A percentile compares a stretch with the other conserved stretches of the same genome.
phyloP scores from a whole-genome alignment of 2,113 vertebrate species.

The Burhinus oedicnemus region DNA sequence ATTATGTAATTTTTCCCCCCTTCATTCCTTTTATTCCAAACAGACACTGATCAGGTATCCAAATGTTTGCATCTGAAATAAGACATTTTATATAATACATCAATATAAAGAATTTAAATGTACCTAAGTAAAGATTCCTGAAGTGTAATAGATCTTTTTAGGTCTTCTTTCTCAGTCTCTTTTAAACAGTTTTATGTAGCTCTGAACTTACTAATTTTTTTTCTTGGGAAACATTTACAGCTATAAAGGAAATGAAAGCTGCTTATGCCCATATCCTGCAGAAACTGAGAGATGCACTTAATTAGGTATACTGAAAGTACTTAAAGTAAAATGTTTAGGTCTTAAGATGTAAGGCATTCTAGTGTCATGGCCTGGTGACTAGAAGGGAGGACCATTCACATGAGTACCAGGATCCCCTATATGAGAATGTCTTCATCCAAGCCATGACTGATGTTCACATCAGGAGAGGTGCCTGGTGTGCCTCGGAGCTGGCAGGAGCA shows the following conservation, averaged over 20 bases:
- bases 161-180: not conserved
- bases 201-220: not conserved
- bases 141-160: not conserved
- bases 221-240: not conserved
- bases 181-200: not conserved
- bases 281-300: not conserved
- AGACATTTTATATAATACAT: rapidly evolving
- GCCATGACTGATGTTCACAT: rapidly evolving
- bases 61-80: not conserved
- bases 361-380: rapidly evolving
- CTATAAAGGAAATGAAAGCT: not conserved
- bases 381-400: rapidly evolving
- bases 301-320: not conserved
- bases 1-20: not conserved
- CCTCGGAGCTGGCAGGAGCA: not conserved
- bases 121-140: not conserved
- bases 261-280: not conserved
- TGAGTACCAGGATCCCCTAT: rapidly evolving
- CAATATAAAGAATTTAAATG: not conserved
- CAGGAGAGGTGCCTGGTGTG: rapidly evolving
- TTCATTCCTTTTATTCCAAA: not conserved
- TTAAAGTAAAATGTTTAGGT: not conserved
- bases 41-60: not conserved
- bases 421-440: rapidly evolving
- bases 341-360: not conserved